phyloP scores from a whole-genome alignment of 2,113 vertebrate species.

The Psettodes erumei region DNA sequence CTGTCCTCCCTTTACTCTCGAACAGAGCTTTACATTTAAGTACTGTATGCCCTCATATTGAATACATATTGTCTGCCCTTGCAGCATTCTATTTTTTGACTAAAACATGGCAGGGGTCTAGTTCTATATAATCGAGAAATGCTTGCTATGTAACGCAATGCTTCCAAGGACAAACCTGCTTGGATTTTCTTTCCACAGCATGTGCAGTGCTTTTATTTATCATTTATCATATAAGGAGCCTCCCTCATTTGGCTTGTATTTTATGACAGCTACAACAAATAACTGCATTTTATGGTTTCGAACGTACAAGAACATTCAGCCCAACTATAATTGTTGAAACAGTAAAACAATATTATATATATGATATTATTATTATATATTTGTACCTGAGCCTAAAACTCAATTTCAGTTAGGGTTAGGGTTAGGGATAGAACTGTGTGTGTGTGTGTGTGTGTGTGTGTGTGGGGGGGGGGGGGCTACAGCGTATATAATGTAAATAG shows the following conservation, averaged over 20 bases:
- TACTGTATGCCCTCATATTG: conserved; percentile 26
- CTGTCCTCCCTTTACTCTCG: conserved; percentile 15
- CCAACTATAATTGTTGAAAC: background rate
- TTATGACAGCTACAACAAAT: conserved; percentile 15
- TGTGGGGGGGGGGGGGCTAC: background rate
- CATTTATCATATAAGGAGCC: conserved; percentile 4
- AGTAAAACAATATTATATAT: conserved; percentile 5
- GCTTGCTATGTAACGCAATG: background rate
- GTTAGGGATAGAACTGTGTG: too few species aligned
- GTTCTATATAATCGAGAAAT: conserved; percentile 23
- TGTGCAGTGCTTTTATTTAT: conserved; percentile 4
- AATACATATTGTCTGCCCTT: conserved; percentile 30
- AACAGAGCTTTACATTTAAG: conserved; percentile 22
- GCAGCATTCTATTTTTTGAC: conserved; percentile 13
- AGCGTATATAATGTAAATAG: conserved; percentile 64
- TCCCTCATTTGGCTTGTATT: conserved; percentile 2
- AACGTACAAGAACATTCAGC: background rate
- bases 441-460: too few species aligned
- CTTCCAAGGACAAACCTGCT: conserved; percentile 11
- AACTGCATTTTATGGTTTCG: background rate
- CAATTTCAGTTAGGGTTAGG: conserved; percentile 47
- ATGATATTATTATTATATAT: too few species aligned
- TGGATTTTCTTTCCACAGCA: conserved; percentile 15
- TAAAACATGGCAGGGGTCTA: conserved; percentile 53
- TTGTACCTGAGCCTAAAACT: conserved; percentile 7